Percentiles rank a stretch among this genome's conserved stretches.
These are phyloP conservation scores for Nemotelus nigrinus DNA, from an alignment of 2,888 invertebrate genomes.

Conservation along the genomic window DNA sequence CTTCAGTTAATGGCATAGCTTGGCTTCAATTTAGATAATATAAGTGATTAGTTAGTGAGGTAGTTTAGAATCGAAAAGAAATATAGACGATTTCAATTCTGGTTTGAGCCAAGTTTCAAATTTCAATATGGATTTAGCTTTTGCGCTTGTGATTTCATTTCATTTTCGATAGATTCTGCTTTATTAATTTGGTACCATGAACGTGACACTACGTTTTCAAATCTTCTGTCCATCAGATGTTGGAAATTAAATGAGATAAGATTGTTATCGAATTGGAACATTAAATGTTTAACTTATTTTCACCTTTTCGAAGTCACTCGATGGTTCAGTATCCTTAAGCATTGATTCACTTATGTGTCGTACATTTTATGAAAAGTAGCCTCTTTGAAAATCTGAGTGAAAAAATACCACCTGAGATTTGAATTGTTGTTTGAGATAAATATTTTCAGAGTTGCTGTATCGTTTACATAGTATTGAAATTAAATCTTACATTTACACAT, in stretches of 20 bases:
- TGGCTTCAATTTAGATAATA: constrained; percentile 26
- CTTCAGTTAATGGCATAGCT: not conserved
- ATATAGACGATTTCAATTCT: constrained; percentile 7
- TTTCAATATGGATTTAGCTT: constrained; percentile 32
- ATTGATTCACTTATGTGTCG: no score
- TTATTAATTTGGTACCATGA: not conserved
- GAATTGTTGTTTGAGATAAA: no score
- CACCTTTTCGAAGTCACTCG: no score
- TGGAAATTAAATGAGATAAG: constrained; percentile 18
- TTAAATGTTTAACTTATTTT: constrained; percentile 11
- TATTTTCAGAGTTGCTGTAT: no score
- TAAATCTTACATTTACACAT: no score
- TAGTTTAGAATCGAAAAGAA: constrained; percentile 32
- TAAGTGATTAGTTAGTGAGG: constrained; percentile 38
- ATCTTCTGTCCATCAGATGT: not conserved
- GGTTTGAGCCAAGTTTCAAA: not conserved
- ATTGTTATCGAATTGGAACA: constrained; percentile 18
- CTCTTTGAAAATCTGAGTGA: no score
- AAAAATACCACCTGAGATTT: no score
- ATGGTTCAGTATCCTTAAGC: no score
- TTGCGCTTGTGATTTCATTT: constrained; percentile 34
- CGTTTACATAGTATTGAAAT: no score
- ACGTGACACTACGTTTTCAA: no score
- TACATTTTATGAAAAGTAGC: no score
- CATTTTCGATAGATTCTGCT: not conserved